These are phyloP conservation scores for Forficula auricularia DNA, from an alignment of 1,140 invertebrate species.

Conservation along the genomic window DNA sequence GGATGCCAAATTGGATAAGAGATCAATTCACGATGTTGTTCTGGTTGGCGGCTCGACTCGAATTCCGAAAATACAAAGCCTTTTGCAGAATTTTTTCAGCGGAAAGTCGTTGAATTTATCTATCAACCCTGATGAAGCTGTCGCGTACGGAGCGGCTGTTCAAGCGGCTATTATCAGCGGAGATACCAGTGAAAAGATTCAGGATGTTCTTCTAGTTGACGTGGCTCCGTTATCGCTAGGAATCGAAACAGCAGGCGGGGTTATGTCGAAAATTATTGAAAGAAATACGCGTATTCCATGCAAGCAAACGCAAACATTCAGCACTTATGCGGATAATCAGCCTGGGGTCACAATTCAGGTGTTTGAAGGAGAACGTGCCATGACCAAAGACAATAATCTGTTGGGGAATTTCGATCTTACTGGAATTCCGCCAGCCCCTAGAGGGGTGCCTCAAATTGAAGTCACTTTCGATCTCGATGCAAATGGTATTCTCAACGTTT, in stretches of 20 bases:
- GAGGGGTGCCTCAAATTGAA: conserved; percentile 36
- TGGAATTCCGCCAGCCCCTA: conserved; percentile 16
- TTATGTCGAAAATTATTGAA: conserved; percentile 43
- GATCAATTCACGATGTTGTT: conserved; percentile 43
- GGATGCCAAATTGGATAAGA: conserved; percentile 60
- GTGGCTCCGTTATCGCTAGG: conserved; percentile 43
- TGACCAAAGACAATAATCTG: conserved; percentile 35
- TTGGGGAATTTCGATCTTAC: conserved; percentile 42
- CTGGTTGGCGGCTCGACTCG: conserved; percentile 44
- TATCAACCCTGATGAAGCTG: conserved; percentile 47
- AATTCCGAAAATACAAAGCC: conserved; percentile 46
- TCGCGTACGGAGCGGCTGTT: conserved; percentile 45
- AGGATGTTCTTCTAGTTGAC: conserved; percentile 22
- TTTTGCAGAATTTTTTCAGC: conserved; percentile 45
- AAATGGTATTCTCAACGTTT: conserved; percentile 30
- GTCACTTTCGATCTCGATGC: conserved; percentile 22
- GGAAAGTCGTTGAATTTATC: conserved; percentile 52
- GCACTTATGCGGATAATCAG: conserved; percentile 51
- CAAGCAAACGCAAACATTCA: conserved; percentile 44
- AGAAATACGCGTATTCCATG: conserved; percentile 46
- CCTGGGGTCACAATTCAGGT: conserved; percentile 48
- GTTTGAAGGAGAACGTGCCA: conserved; percentile 33
- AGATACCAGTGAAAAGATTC: conserved; percentile 33
- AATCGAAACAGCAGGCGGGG: conserved; percentile 45
- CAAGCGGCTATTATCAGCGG: conserved; percentile 43